Evolutionary conservation across 2,797 vertebrate species (phyloP).

Genomic region (Pantherophis vulpinus): DNA sequence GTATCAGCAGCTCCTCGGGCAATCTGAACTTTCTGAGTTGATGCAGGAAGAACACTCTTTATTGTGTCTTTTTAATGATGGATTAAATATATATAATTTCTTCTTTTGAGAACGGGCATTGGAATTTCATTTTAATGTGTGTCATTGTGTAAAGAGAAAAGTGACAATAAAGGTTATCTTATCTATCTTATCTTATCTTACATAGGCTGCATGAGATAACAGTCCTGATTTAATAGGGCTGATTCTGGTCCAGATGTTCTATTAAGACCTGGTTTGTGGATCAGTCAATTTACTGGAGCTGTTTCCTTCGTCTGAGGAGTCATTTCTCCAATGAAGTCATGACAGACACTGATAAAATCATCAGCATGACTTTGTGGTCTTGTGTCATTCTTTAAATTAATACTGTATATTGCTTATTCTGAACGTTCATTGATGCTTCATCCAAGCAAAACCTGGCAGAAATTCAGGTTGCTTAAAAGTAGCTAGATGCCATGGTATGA

Average conservation of each 20-base stretch:
- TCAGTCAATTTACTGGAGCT: not conserved
- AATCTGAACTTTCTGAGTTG: not conserved
- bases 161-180: not conserved
- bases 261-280: not conserved
- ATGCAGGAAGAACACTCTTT: not conserved
- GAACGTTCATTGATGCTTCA: slow-evolving; percentile 22
- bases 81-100: not conserved
- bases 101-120: not conserved
- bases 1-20: not conserved
- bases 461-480: not conserved
- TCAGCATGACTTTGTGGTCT: not conserved
- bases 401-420: slow-evolving; percentile 42
- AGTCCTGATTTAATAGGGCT: not conserved
- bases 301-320: not conserved
- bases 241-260: not conserved
- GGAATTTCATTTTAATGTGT: not conserved
- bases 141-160: not conserved
- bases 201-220: not conserved
- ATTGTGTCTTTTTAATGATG: not conserved
- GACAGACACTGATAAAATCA: not conserved
- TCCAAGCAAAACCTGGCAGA: slow-evolving; percentile 11
- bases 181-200: not conserved
- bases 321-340: not conserved
- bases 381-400: slow-evolving; percentile 39
- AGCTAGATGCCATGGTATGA: not conserved